phyloP scores from a whole-genome alignment of 2,888 invertebrate genomes.

The Matsumyia berberina region DNA sequence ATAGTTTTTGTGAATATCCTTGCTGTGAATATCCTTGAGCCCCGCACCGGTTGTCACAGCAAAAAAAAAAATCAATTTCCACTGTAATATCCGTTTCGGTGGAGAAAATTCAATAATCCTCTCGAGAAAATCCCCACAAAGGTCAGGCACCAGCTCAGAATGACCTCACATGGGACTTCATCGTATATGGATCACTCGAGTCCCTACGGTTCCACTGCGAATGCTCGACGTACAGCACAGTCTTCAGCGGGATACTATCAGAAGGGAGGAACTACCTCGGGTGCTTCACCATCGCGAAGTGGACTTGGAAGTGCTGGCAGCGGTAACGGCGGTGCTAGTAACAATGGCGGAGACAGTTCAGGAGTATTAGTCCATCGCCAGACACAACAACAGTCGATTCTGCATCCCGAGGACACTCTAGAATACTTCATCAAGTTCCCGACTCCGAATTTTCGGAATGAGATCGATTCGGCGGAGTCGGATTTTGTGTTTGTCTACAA shows the following conservation, averaged over 20 bases:
- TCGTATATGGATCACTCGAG: constrained; percentile 55
- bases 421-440: constrained; percentile 88
- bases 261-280: constrained; percentile 41
- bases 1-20: constrained; percentile 61
- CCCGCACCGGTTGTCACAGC: constrained; percentile 58
- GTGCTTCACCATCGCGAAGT: constrained; percentile 50
- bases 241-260: constrained; percentile 60
- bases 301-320: constrained; percentile 31
- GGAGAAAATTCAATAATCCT: constrained; percentile 68
- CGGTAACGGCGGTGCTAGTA: constrained; percentile 48
- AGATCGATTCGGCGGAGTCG: constrained; percentile 80
- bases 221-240: constrained; percentile 57
- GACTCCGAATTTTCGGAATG: constrained; percentile 85
- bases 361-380: constrained; percentile 57
- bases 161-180: constrained; percentile 60
- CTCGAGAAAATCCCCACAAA: constrained; percentile 6
- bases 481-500: constrained; percentile 87
- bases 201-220: constrained; percentile 53
- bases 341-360: constrained; percentile 40
- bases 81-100: constrained; percentile 34
- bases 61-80: constrained; percentile 65
- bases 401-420: constrained; percentile 84
- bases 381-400: constrained; percentile 44
- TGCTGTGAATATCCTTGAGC: constrained; percentile 52
- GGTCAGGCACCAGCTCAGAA: constrained; percentile 19